Conservation (phyloP, 2,113 vertebrate species). For the Gymnocephalus cernua region DNA sequence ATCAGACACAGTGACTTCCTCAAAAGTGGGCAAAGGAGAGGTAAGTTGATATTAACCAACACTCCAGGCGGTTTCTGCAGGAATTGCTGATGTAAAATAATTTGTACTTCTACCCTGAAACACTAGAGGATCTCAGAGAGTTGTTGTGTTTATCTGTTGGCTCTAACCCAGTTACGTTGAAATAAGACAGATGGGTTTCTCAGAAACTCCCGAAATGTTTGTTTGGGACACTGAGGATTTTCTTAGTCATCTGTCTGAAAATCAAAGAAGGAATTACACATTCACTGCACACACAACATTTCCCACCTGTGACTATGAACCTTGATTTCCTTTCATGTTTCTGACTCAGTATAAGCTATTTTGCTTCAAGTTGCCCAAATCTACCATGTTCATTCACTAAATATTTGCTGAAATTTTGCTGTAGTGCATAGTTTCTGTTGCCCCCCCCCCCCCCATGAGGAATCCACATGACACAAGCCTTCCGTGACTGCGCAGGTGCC, state of each 20-base stretch:
- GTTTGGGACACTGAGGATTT: slow-evolving; percentile 28
- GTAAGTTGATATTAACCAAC: background rate
- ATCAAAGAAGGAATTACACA: slow-evolving; percentile 22
- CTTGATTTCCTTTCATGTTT: slow-evolving; percentile 3
- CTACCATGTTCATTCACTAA: background rate
- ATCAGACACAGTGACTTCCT: background rate
- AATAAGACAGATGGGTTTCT: slow-evolving; percentile 39
- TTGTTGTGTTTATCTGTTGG: slow-evolving; percentile 31
- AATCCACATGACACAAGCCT: no score
- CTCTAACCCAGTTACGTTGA: background rate
- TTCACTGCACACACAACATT: slow-evolving; percentile 22
- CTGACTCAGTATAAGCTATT: background rate
- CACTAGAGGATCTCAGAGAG: slow-evolving; percentile 63
- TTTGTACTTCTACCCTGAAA: background rate
- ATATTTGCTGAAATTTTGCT: background rate
- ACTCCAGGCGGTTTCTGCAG: background rate
- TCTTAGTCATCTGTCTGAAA: slow-evolving; percentile 64
- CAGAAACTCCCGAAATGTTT: slow-evolving; percentile 11
- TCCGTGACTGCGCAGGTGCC: no score
- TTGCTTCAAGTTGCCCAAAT: background rate
- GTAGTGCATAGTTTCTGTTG: no score
- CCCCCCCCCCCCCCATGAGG: no score
- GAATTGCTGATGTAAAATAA: background rate
- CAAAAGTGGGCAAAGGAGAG: background rate
- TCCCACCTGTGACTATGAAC: slow-evolving; percentile 22